These are phyloP conservation scores for Perca fluviatilis DNA, from an alignment of 2,113 vertebrate species.

Conservation along the genomic window DNA sequence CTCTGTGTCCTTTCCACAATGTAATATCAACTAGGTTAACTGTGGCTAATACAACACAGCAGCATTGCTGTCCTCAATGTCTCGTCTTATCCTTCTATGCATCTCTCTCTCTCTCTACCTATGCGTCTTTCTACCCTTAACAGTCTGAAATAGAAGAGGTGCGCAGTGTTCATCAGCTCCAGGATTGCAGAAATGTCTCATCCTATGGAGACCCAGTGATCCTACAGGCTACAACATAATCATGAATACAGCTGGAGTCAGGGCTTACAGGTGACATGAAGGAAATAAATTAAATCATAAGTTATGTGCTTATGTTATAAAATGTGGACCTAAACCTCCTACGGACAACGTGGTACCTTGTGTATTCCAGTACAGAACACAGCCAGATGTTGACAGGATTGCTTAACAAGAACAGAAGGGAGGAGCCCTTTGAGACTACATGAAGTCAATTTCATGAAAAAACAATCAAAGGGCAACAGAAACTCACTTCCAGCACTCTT, in stretches of 20 bases:
- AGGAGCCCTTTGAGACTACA: background rate
- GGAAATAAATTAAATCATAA: background rate
- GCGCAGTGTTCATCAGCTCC: background rate
- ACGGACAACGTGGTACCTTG: background rate
- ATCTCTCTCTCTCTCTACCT: conserved; percentile 11
- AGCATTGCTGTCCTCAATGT: conserved; percentile 36
- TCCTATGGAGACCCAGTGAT: background rate
- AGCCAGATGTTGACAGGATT: conserved; percentile 13
- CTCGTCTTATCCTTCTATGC: conserved; percentile 19
- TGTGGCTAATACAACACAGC: conserved; percentile 59
- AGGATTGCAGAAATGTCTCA: background rate
- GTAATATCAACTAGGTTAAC: conserved; percentile 70
- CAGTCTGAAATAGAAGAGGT: background rate
- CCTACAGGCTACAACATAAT: background rate
- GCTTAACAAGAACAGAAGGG: background rate
- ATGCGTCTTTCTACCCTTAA: conserved; percentile 3
- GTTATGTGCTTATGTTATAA: too few species aligned
- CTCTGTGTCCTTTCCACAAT: conserved; percentile 67
- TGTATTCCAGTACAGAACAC: background rate
- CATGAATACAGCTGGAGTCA: conserved; percentile 7
- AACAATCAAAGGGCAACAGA: background rate
- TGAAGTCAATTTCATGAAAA: conserved; percentile 1
- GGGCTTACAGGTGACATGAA: background rate
- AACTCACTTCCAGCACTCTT: background rate
- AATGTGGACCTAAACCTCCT: background rate